phyloP scores from a whole-genome alignment of 2,113 vertebrate species.

The Hoplias malabaricus region DNA sequence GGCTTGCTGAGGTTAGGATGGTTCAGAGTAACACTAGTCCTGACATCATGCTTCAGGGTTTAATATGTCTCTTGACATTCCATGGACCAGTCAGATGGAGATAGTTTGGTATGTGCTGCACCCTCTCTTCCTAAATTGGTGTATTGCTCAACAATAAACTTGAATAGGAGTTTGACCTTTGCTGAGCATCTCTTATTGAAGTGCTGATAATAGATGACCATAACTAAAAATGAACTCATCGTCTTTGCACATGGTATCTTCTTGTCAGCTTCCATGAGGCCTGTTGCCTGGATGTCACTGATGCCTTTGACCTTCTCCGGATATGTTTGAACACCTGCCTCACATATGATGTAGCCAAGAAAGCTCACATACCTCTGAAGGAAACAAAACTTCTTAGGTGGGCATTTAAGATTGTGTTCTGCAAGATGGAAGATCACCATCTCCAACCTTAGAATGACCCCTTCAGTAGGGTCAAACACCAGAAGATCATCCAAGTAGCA shows the following conservation, averaged over 20 bases:
- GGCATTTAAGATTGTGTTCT: too few relatives aligned
- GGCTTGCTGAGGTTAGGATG: background rate
- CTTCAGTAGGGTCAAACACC: background rate
- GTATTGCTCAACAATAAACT: background rate
- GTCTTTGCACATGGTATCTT: background rate
- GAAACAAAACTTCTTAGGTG: background rate
- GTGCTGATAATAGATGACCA: background rate
- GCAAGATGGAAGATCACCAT: constrained; percentile 5
- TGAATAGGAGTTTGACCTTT: background rate
- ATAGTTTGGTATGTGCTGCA: background rate
- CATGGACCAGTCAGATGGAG: too few relatives aligned
- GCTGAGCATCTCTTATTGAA: background rate
- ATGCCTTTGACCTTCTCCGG: constrained; percentile 5
- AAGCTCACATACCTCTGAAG: background rate
- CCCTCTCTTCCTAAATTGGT: background rate
- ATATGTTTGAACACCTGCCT: background rate
- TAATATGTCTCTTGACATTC: background rate
- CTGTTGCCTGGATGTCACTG: background rate
- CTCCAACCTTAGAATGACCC: background rate
- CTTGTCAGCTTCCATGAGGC: background rate
- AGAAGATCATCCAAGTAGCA: constrained; percentile 13
- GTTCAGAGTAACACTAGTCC: background rate
- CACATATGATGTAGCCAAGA: constrained; percentile 19
- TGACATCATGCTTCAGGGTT: background rate
- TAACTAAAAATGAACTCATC: background rate